A percentile compares a stretch with the other conserved stretches of the same genome.
These are phyloP conservation scores for Cecidostiba fungosa DNA, from an alignment of 2,888 invertebrate genomes.

Conservation along the genomic window DNA sequence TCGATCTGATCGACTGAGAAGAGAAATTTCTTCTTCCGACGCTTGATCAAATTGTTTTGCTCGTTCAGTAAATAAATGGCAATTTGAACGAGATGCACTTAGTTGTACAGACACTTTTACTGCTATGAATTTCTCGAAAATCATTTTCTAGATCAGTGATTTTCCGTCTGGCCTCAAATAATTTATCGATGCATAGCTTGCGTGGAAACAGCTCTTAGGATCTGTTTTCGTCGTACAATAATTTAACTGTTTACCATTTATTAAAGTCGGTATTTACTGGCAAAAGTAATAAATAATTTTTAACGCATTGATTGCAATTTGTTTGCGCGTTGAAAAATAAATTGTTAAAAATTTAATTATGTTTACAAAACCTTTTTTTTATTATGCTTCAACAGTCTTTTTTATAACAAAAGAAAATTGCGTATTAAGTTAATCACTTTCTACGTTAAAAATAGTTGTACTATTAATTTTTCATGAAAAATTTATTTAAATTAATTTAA, in stretches of 20 bases:
- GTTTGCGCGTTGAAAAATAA: background rate
- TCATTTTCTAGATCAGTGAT: slow-evolving; percentile 11
- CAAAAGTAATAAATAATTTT: background rate
- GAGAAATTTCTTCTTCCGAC: slow-evolving; percentile 49
- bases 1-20: slow-evolving; percentile 50
- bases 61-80: slow-evolving; percentile 44
- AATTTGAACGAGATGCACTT: slow-evolving; percentile 13
- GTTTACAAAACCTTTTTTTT: background rate
- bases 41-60: slow-evolving; percentile 57
- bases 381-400: background rate
- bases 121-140: background rate
- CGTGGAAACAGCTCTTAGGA: too few relatives aligned
- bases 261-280: background rate
- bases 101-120: background rate
- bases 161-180: background rate
- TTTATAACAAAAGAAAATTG: background rate
- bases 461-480: background rate
- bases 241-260: background rate
- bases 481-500: background rate
- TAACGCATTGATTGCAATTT: background rate
- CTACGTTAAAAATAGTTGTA: background rate
- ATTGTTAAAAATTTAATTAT: background rate
- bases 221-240: too few relatives aligned
- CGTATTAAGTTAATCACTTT: background rate
- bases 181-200: background rate